Percentiles rank a stretch among this genome's conserved stretches.
Conservation (phyloP, 2,888 invertebrate genomes). For the Labia minor region DNA sequence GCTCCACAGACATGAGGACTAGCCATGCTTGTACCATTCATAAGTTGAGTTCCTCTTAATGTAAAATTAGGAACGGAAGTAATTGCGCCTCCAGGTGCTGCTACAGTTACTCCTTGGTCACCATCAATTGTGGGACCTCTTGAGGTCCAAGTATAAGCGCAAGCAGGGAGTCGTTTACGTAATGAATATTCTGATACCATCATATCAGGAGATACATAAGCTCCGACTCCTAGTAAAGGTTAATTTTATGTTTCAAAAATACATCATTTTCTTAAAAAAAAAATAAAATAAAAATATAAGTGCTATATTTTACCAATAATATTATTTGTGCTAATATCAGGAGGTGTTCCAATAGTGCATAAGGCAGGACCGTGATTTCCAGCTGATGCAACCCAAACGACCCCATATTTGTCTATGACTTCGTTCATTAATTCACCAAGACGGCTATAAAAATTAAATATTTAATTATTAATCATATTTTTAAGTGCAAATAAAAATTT, state of each 20-base stretch:
- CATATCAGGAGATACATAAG: conserved; percentile 96
- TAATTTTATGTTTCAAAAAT: neutral
- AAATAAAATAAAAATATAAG: neutral
- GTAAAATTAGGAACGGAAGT: conserved; percentile 88
- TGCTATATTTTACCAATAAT: conserved; percentile 56
- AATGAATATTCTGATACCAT: conserved; percentile 91
- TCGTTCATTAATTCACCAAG: conserved; percentile 74
- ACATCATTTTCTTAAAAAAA: neutral
- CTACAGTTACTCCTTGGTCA: conserved; percentile 73
- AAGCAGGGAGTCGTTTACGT: conserved; percentile 67
- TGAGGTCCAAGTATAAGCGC: conserved; percentile 87
- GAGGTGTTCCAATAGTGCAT: conserved; percentile 82
- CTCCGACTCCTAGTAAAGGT: conserved; percentile 62
- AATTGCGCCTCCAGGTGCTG: conserved; percentile 91
- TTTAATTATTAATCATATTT: conserved; percentile 21
- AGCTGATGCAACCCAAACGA: conserved; percentile 87
- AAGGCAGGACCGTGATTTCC: conserved; percentile 93
- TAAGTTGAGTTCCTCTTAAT: conserved; percentile 70
- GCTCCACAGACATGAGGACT: conserved; percentile 93
- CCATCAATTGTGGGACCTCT: conserved; percentile 82
- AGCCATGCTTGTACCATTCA: conserved; percentile 98
- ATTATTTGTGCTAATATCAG: conserved; percentile 69
- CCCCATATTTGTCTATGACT: conserved; percentile 81
- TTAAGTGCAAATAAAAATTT: neutral
- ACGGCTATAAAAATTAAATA: conserved; percentile 60